Evolutionary conservation across 1,140 invertebrate species (phyloP).

Genomic region (Mizuhopecten yessoensis): DNA sequence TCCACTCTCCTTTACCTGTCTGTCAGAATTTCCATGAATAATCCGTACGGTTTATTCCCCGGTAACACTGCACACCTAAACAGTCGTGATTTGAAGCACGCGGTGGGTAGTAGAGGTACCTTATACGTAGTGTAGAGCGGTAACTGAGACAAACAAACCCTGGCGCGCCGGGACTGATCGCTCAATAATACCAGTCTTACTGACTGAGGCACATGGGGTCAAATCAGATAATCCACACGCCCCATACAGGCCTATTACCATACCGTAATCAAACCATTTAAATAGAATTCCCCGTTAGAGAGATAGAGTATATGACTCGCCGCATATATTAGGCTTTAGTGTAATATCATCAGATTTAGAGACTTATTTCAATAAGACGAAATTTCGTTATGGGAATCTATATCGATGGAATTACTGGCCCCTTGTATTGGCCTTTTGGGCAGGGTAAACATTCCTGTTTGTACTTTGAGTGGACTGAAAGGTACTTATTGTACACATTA

Average conservation of each 20-base stretch:
- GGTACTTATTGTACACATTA: not conserved
- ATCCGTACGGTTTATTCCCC: not conserved
- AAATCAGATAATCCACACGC: not conserved
- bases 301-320: not conserved
- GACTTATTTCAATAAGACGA: constrained; percentile 9
- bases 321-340: not conserved
- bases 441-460: not conserved
- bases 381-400: not conserved
- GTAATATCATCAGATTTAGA: not conserved
- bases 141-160: constrained; percentile 36
- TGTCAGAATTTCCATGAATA: constrained; percentile 39
- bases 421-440: not conserved
- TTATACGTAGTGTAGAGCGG: not conserved
- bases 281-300: not conserved
- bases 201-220: not conserved
- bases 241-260: not conserved
- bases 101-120: not conserved
- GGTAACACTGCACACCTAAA: not conserved
- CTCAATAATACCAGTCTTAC: constrained; percentile 21
- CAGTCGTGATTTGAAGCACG: not conserved
- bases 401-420: not conserved
- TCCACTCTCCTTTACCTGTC: not conserved
- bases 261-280: not conserved
- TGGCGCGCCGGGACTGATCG: not conserved
- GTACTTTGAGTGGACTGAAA: not conserved